Evolutionary conservation across 1,140 invertebrate species (phyloP).

Genomic region (Hesperophylax magnus): DNA sequence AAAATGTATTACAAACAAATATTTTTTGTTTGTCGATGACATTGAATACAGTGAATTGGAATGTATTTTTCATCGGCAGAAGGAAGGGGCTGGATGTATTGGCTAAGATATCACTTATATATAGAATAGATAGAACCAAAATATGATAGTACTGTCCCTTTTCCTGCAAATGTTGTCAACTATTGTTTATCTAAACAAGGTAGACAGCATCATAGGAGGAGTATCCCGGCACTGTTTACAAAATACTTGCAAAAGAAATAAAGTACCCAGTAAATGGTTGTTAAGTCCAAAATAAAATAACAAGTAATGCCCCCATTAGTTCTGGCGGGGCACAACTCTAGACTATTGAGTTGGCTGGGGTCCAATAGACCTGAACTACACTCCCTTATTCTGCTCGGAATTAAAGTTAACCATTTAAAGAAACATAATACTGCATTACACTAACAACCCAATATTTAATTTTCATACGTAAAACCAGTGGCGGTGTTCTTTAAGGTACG

Average conservation of each 20-base stretch:
- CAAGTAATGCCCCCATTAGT: slow-evolving; percentile 23
- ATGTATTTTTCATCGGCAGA: too few relatives aligned
- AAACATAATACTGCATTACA: neutral
- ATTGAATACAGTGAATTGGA: too few relatives aligned
- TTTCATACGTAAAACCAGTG: neutral
- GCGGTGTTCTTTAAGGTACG: too few relatives aligned
- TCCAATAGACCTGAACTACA: neutral
- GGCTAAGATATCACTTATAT: too few relatives aligned
- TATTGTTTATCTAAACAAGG: too few relatives aligned
- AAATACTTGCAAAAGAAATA: neutral
- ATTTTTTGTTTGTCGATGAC: too few relatives aligned
- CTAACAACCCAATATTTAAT: neutral
- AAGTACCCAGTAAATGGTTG: slow-evolving; percentile 7
- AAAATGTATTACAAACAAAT: too few relatives aligned
- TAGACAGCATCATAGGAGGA: too few relatives aligned
- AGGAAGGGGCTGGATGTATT: too few relatives aligned
- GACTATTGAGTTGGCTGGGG: neutral
- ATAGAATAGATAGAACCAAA: too few relatives aligned
- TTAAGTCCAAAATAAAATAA: slow-evolving; percentile 24
- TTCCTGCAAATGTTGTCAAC: too few relatives aligned
- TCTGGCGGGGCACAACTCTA: slow-evolving; percentile 2
- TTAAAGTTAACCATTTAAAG: slow-evolving; percentile 7
- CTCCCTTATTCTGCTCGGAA: slow-evolving; percentile 6
- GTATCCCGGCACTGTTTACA: neutral
- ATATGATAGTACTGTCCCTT: too few relatives aligned